Conservation (phyloP, 2,888 invertebrate genomes). For the Oeneis ivallda region DNA sequence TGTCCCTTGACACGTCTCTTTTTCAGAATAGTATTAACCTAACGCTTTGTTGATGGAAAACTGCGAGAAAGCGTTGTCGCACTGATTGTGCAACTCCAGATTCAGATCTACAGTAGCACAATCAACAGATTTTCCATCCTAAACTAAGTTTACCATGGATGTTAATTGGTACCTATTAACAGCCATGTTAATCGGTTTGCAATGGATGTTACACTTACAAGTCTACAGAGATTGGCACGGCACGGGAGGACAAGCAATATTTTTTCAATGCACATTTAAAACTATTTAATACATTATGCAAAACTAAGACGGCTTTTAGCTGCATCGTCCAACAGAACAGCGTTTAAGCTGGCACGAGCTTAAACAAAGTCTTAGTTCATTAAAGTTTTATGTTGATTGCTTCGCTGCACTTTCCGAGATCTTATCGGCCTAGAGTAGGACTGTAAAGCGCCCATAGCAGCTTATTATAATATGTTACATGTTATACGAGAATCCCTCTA, state of each 20-base stretch:
- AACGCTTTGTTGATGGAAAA: too few species aligned
- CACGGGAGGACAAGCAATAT: neutral
- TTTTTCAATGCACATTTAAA: conserved; percentile 52
- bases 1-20: too few species aligned
- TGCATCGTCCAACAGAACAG: conserved; percentile 5
- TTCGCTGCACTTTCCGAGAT: conserved; percentile 49
- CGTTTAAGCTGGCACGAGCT: conserved; percentile 9
- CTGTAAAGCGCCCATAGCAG: neutral
- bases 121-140: too few species aligned
- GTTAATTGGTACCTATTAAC: too few species aligned
- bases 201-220: too few species aligned
- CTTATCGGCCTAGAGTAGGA: conserved; percentile 45
- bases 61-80: too few species aligned
- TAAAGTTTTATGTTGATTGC: conserved; percentile 72
- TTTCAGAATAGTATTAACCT: too few species aligned
- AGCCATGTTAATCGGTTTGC: too few species aligned
- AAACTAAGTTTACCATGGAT: too few species aligned
- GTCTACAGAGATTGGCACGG: neutral
- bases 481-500: neutral
- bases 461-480: neutral
- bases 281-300: conserved; percentile 38
- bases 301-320: conserved; percentile 1
- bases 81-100: too few species aligned
- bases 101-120: too few species aligned
- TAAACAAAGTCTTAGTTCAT: conserved; percentile 71